These are phyloP conservation scores for Hirtodrosophila alboralis DNA, from an alignment of 2,888 invertebrate genomes.

Conservation along the genomic window DNA sequence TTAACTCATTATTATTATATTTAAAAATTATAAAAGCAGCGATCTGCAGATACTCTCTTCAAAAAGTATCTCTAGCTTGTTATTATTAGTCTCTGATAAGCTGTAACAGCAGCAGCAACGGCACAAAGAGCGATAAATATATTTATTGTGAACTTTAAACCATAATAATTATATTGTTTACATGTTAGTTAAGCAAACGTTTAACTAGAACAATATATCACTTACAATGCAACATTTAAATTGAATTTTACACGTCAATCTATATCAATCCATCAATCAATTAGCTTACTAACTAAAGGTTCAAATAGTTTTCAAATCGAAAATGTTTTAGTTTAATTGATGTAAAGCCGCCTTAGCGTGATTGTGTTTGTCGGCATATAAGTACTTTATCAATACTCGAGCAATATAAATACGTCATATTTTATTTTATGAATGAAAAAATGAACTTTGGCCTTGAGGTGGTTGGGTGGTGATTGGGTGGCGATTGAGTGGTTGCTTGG, in stretches of 20 bases:
- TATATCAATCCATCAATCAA: slow-evolving; percentile 20
- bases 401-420: slow-evolving; percentile 14
- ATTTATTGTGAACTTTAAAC: too few species aligned
- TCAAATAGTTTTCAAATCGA: slow-evolving; percentile 38
- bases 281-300: slow-evolving; percentile 15
- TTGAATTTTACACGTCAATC: slow-evolving; percentile 4
- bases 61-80: too few species aligned
- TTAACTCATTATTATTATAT: too few species aligned
- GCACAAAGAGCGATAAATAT: too few species aligned
- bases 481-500: not conserved
- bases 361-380: slow-evolving; percentile 23
- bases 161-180: slow-evolving; percentile 2
- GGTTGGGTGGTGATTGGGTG: not conserved
- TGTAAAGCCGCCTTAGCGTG: slow-evolving; percentile 7
- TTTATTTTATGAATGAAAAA: slow-evolving; percentile 46
- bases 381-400: slow-evolving; percentile 29
- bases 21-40: too few species aligned
- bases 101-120: too few species aligned
- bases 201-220: too few species aligned
- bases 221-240: too few species aligned
- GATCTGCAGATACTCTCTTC: too few species aligned
- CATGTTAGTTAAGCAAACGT: too few species aligned
- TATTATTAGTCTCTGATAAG: too few species aligned
- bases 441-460: slow-evolving; percentile 34
- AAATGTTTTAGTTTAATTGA: slow-evolving; percentile 20